Conservation (phyloP, 2,888 invertebrate species). For the Unio delphinus region DNA sequence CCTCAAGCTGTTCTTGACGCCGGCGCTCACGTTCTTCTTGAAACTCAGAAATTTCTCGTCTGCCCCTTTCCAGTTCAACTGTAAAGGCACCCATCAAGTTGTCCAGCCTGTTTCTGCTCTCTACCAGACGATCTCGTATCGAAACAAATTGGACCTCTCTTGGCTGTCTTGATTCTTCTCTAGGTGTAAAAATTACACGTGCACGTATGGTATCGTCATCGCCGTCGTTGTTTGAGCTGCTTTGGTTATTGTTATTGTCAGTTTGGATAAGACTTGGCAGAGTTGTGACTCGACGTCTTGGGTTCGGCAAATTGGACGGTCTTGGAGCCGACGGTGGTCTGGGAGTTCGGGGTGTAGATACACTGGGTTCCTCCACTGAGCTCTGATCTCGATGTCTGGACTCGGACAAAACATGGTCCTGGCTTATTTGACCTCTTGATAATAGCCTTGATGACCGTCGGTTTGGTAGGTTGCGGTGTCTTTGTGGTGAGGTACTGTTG, state of each 20-base stretch:
- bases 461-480: too few species aligned
- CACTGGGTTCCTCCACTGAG: too few species aligned
- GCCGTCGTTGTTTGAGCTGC: conserved; percentile 6
- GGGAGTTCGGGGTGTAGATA: conserved; percentile 26
- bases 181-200: too few species aligned
- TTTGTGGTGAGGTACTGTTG: too few species aligned
- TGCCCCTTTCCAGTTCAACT: conserved; percentile 54
- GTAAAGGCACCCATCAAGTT: conserved; percentile 56
- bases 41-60: conserved; percentile 51
- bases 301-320: conserved; percentile 20
- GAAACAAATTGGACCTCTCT: conserved; percentile 24
- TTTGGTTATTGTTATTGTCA: conserved; percentile 16
- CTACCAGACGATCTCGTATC: conserved; percentile 54
- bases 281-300: conserved; percentile 39
- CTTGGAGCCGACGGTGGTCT: conserved; percentile 36
- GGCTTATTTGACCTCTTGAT: too few species aligned
- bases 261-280: conserved; percentile 38
- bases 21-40: conserved; percentile 55
- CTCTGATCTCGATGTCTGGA: too few species aligned
- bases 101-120: conserved; percentile 56
- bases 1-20: conserved; percentile 58
- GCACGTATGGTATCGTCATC: background rate
- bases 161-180: background rate
- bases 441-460: too few species aligned
- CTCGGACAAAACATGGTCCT: too few species aligned